Base-by-base conservation (phyloP, 2,113 vertebrate genomes). In the Microtus montanus region DNA sequence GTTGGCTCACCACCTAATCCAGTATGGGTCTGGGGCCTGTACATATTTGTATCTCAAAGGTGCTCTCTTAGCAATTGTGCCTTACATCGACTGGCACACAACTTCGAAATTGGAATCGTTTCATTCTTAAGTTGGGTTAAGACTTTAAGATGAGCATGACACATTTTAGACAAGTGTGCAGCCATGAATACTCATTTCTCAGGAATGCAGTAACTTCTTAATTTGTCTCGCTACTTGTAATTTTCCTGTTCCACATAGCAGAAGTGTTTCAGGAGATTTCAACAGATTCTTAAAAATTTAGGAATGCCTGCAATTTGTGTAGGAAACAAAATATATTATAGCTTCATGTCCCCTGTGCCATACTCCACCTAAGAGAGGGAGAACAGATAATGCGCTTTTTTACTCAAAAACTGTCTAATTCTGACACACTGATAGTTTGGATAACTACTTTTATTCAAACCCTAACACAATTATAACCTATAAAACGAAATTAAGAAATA, bases 361-460 rank as follows among this genome's bases (percentile, higher is more conserved):
- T 35, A 47, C 30, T 90, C n/a, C 35, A 73, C 17, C 17, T 15
- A 28, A 22, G 38, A 91, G 15, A 87, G n/a, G 30, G 13, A 71
- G n/a, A 87, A 73, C 7, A 13, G 66, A 73, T 88, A 2, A 15
- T 47, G n/a, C 70, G 3, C 87, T 91, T 80, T 61, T 78, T 66
- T 92, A 26, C 3, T 82, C 17, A 83, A 10, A 91, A n/a, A 64
- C 28, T 94, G 3, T 87, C 24, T 91, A 38, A 84, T 83, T 90
- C 5, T 66, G 68, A 80, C 15, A 85, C 68, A 68, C 64, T 88
- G 22, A 71, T 41, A 87, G 6, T 10, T 92, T 12, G 12, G 41
- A 0, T 73, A 74, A 13, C 89, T 96, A 80, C 84, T 85, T 83
- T 90, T 73, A 84, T 80, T 92, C 24, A 95, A 87, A 68, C 6